Evolutionary conservation across 2,113 vertebrate species (phyloP).

Genomic region (Cheirogaleus medius): DNA sequence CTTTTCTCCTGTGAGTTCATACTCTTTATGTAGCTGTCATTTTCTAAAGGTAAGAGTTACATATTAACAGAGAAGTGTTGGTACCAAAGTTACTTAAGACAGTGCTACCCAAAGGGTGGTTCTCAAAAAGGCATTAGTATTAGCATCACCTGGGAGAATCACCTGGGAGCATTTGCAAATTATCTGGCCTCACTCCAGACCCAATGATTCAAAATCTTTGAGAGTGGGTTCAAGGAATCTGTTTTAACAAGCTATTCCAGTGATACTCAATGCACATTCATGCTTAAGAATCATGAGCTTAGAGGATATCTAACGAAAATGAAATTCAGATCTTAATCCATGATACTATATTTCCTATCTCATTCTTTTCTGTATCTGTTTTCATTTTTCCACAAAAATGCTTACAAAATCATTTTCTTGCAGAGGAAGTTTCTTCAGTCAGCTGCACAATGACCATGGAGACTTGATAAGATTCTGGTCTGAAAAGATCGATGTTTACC

Average conservation of each 20-base stretch:
- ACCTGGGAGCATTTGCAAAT: not conserved
- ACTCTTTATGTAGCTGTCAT: not conserved
- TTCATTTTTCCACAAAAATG: not conserved
- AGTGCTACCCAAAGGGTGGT: not conserved
- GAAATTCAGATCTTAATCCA: not conserved
- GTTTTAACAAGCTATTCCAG: not conserved
- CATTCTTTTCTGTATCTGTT: not conserved
- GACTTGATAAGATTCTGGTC: not conserved
- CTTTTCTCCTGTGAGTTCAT: not conserved
- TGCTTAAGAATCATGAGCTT: not conserved
- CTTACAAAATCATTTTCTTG: constrained; percentile 21
- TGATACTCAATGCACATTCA: not conserved
- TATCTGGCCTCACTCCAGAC: not conserved
- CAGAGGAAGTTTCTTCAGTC: not conserved
- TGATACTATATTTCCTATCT: not conserved
- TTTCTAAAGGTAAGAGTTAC: not conserved
- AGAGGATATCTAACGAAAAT: not conserved
- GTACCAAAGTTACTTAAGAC: not conserved
- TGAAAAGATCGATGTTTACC: constrained; percentile 23
- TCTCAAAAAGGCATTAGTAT: not conserved
- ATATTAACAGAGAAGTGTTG: not conserved
- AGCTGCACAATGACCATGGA: not conserved
- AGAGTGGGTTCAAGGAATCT: not conserved
- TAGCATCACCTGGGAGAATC: not conserved
- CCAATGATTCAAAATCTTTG: not conserved